Evolutionary conservation across 2,797 vertebrate species (phyloP).

Genomic region (Cossypha caffra): DNA sequence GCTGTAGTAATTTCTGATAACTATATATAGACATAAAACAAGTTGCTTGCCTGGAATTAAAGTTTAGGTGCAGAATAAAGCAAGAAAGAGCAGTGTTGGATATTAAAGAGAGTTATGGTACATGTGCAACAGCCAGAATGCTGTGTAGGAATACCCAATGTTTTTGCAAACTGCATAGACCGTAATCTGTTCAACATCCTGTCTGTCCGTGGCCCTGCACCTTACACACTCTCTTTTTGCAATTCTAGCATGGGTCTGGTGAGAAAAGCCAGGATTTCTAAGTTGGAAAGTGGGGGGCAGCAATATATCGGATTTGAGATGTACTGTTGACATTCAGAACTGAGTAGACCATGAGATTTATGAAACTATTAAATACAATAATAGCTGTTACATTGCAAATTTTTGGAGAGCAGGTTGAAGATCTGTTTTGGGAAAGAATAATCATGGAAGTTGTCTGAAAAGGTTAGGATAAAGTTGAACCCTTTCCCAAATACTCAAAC

Average conservation of each 20-base stretch:
- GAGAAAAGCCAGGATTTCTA: neutral
- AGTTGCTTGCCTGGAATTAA: neutral
- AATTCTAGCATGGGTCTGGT: neutral
- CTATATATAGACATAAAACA: neutral
- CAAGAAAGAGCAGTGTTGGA: neutral
- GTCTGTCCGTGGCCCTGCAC: neutral
- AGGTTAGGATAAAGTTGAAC: neutral
- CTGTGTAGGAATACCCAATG: neutral
- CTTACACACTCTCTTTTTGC: neutral
- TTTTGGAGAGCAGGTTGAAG: neutral
- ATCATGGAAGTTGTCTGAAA: neutral
- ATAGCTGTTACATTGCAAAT: neutral
- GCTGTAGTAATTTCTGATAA: slow-evolving; percentile 7
- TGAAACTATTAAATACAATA: neutral
- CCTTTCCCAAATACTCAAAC: neutral
- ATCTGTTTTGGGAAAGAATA: neutral
- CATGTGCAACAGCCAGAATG: neutral
- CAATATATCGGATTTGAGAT: neutral
- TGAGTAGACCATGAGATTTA: neutral
- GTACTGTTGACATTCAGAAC: neutral
- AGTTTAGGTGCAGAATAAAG: neutral
- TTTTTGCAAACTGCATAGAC: neutral
- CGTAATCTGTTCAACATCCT: neutral
- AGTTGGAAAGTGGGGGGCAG: neutral
- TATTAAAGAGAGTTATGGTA: neutral